Evolutionary conservation across 2,888 invertebrate species (phyloP), one percentile per base, ranked within the genome.

Genomic region (Rotaria magnacalcarata): DNA sequence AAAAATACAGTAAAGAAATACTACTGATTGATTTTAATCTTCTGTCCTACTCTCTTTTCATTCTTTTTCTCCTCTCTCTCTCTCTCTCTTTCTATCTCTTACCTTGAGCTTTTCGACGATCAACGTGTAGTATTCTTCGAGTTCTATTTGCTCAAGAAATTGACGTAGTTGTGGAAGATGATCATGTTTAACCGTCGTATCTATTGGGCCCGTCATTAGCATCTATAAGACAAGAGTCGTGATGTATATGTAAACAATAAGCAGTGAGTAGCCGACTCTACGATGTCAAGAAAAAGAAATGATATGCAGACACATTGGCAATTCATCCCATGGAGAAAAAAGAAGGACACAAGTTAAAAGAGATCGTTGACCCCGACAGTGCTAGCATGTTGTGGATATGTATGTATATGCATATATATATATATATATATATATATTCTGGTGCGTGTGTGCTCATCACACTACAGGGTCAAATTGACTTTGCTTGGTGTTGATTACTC

Each of bases 111-210:
- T 43, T 80, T 80, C 47, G 47, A 80, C 80, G n/a, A 80, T 80
- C 80, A 80, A n/a, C 10, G 43, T 47, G 19, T 47, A 80, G 47
- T 80, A 80, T 80, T 43, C 80, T 43, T 80, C 24, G 47, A 80
- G 80, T 80, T 80, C 47, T 80, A 80, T 80, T 80, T 80, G 80
- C n/a, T 80, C 80, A 47, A 80, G 80, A 47, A 80, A 80, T 43
- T 10, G 47, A 80, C 16, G 47, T 43, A 80, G 80, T 2, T 80
- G 80, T 47, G n/a, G 14, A 47, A 47, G 80, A 47, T 80, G 80
- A 80, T 80, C 67, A 67, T 67, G 34, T 34, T 67, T 67, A 67
- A 67, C 34, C 67, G 19, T 19, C 67, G 67, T 34, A 19, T 67
- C 67, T 67, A 6, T 67, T 67, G 67, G 34, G 67, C 67, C 67